Base-by-base conservation (phyloP, 1,140 invertebrate species). In the Anoplolepis gracilipes region DNA sequence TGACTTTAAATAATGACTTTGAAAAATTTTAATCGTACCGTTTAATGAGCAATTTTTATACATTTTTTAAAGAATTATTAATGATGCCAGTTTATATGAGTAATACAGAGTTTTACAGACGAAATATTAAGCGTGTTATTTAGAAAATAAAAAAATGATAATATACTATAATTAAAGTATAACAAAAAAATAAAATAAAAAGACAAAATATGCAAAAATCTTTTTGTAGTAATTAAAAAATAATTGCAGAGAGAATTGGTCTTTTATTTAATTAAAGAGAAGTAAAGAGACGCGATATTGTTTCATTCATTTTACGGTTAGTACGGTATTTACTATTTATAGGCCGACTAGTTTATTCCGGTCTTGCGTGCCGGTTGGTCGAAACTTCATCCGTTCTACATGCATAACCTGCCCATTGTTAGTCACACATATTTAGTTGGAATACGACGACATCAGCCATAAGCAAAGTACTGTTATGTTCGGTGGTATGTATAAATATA, bases 381-480 rank as follows among this genome's bases (percentile, higher is more conserved):
- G 76, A 78, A 61, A 85, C 46, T 67, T 79, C 67, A 72, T 42
- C 86, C 57, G 42, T n/a, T 67, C 33, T 33, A 30, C 53, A 70
- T 73, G 73, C 86, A 87, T 85, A 87, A 85, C 81, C 73, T 69
- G 81, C 36, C 81, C 81, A 88, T 88, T 88, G 87, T 88, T 88
- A 85, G 84, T 70, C 76, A 75, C 76, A 75, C 64, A 89, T 88
- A 88, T 89, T 89, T 89, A 88, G 84, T 77, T 86, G 69, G 88
- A 42, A 82, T 73, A 70, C 88, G 76, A 77, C 75, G 69, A 70
- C 64, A 61, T 57, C 13, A 81, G 84, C 87, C 85, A 85, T 86
- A 81, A 89, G 42, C 87, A 49, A 88, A 70, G 84, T 89, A 89
- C 87, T 89, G 88, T 89, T 89, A 88, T 82, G 76, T 81, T 55